These are phyloP conservation scores for Platycheirus rosarum DNA, from an alignment of 2,888 invertebrate genomes.

Conservation along the genomic window DNA sequence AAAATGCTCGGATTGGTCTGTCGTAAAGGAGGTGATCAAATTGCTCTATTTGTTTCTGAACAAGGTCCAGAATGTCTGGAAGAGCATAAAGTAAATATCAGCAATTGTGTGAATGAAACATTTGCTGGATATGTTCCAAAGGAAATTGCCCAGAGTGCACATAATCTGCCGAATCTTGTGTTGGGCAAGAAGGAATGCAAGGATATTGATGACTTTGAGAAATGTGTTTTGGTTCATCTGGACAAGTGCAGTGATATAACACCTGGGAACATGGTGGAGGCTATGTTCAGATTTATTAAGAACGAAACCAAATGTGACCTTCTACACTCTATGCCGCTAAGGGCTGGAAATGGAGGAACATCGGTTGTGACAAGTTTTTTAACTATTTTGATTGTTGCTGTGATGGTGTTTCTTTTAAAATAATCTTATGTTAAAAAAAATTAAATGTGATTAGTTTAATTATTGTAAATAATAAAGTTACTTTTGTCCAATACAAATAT, in stretches of 20 bases:
- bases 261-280: constrained; percentile 90
- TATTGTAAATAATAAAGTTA: no score
- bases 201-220: constrained; percentile 79
- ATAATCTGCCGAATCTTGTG: constrained; percentile 84
- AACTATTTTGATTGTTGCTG: background rate
- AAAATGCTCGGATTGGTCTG: constrained; percentile 89
- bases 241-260: constrained; percentile 89
- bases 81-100: constrained; percentile 85
- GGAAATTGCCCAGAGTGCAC: constrained; percentile 78
- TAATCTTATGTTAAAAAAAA: no score
- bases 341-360: constrained; percentile 21
- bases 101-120: constrained; percentile 86
- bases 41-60: constrained; percentile 92
- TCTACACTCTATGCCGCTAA: constrained; percentile 22
- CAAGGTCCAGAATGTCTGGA: constrained; percentile 90
- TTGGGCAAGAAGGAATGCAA: constrained; percentile 84
- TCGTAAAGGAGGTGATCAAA: constrained; percentile 90
- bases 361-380: constrained; percentile 2
- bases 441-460: no score
- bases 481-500: no score
- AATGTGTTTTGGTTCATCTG: constrained; percentile 79
- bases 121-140: constrained; percentile 84
- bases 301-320: constrained; percentile 86
- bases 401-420: constrained; percentile 9
- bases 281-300: constrained; percentile 88